phyloP scores from a whole-genome alignment of 2,888 invertebrate genomes.

The Tenthredo amoena region DNA sequence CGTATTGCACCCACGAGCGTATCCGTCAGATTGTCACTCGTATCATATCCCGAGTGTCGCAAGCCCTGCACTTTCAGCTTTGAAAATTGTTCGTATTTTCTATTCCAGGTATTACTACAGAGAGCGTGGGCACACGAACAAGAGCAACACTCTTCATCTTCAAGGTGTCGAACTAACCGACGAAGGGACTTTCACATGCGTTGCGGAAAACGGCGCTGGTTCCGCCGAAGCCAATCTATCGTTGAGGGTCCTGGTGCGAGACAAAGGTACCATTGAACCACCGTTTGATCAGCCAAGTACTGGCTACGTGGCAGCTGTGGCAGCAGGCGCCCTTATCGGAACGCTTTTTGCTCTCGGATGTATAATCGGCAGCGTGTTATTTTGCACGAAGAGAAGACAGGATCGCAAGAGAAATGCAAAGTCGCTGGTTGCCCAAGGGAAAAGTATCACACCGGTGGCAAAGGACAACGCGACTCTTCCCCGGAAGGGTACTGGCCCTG shows the following conservation, averaged over 20 bases:
- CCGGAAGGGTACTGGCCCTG: slow-evolving; percentile 61
- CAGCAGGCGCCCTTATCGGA: slow-evolving; percentile 73
- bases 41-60: background rate
- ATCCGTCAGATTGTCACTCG: background rate
- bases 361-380: slow-evolving; percentile 70
- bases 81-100: slow-evolving; percentile 13
- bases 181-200: slow-evolving; percentile 92
- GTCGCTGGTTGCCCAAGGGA: slow-evolving; percentile 66
- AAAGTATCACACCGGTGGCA: slow-evolving; percentile 70
- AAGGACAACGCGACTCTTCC: slow-evolving; percentile 78
- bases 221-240: slow-evolving; percentile 90
- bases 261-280: slow-evolving; percentile 70
- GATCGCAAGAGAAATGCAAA: slow-evolving; percentile 72
- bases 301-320: slow-evolving; percentile 72
- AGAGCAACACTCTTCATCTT: slow-evolving; percentile 68
- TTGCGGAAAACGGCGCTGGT: slow-evolving; percentile 93
- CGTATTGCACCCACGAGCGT: background rate
- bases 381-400: slow-evolving; percentile 70
- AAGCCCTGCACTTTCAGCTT: background rate
- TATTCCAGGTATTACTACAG: slow-evolving; percentile 70
- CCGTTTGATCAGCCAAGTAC: slow-evolving; percentile 68
- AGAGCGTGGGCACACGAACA: slow-evolving; percentile 69
- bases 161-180: slow-evolving; percentile 78
- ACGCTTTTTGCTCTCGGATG: slow-evolving; percentile 71
- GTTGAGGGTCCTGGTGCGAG: slow-evolving; percentile 84